Evolutionary conservation across 2,888 invertebrate genomes (phyloP).

Genomic region (Rhorus exstirpatorius): DNA sequence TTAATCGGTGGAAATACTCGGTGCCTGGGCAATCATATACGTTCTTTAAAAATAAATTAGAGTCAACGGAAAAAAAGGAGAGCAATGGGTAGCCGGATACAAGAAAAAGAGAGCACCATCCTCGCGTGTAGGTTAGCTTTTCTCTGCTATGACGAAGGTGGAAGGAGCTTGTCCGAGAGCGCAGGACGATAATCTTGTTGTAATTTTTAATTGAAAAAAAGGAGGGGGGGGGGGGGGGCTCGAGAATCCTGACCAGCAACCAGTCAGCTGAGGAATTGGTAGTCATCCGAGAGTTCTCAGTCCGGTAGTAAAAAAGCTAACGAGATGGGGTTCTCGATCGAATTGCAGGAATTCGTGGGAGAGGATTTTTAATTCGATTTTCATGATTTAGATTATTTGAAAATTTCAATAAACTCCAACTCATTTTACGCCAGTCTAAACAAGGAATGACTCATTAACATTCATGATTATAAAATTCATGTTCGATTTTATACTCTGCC

Average conservation of each 20-base stretch:
- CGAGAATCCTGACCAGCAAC: conserved; percentile 40
- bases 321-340: conserved; percentile 30
- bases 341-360: conserved; percentile 10
- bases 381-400: background rate
- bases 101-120: conserved; percentile 39
- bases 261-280: conserved; percentile 19
- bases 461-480: no score
- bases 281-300: conserved; percentile 31
- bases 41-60: conserved; percentile 57
- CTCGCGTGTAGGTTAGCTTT: conserved; percentile 22
- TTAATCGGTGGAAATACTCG: conserved; percentile 83
- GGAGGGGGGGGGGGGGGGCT: conserved; percentile 58
- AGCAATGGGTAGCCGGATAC: conserved; percentile 22
- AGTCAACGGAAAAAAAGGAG: conserved; percentile 26
- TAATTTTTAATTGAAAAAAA: conserved; percentile 86
- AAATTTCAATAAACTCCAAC: no score
- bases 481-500: no score
- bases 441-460: no score
- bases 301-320: conserved; percentile 26
- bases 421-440: no score
- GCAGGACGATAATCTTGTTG: conserved; percentile 73
- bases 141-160: conserved; percentile 39
- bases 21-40: conserved; percentile 79
- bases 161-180: conserved; percentile 37
- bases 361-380: conserved; percentile 9